A percentile compares a stretch with the other conserved stretches of the same genome.
These are phyloP conservation scores for Zosterops lateralis DNA, from an alignment of 2,113 vertebrate genomes.

Conservation along the genomic window DNA sequence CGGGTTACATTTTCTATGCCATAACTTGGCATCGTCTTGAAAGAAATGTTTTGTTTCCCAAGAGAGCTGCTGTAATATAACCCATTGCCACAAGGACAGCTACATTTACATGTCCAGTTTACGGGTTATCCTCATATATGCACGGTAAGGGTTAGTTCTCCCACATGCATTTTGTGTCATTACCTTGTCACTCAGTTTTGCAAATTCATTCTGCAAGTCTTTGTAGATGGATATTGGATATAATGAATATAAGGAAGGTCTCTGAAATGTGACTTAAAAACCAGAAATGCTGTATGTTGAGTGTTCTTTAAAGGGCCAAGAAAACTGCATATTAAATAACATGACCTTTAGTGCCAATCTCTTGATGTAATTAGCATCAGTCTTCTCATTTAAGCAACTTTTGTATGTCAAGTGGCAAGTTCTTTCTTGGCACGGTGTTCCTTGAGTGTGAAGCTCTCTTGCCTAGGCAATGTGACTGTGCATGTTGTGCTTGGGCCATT, in stretches of 20 bases:
- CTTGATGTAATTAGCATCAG: not conserved
- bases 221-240: not conserved
- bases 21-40: not conserved
- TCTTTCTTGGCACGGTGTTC: not conserved
- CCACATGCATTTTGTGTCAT: not conserved
- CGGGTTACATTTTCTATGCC: not conserved
- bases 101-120: not conserved
- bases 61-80: not conserved
- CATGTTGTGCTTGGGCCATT: rapidly evolving
- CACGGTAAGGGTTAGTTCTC: not conserved
- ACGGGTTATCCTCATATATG: not conserved
- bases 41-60: not conserved
- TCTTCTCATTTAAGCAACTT: not conserved
- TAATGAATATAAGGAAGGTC: not conserved
- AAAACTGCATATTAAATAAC: not conserved
- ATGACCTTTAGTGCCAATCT: conserved; percentile 5
- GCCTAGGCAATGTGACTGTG: not conserved
- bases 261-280: not conserved
- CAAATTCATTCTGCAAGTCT: not conserved
- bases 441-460: not conserved
- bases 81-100: not conserved
- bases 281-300: not conserved
- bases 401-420: conserved; percentile 22
- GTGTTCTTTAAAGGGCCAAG: conserved; percentile 8
- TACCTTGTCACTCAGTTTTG: not conserved